These are phyloP conservation scores for Drosophila koepferae DNA, from an alignment of 2,888 invertebrate genomes.

Conservation along the genomic window DNA sequence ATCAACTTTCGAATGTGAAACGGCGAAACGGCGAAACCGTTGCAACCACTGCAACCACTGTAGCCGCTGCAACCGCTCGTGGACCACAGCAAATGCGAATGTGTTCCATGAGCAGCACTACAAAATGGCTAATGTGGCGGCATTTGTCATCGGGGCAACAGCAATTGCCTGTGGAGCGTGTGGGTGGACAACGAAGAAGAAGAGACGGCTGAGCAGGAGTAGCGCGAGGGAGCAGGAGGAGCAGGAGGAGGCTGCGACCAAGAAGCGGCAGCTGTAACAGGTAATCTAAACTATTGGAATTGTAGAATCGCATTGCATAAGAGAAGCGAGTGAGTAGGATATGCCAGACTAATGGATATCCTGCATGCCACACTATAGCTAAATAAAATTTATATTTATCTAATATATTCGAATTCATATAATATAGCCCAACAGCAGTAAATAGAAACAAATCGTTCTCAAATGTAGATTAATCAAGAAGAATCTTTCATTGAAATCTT, in stretches of 20 bases:
- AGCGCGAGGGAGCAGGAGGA: neutral
- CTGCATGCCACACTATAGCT: neutral
- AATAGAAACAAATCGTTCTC: no score
- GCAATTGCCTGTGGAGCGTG: neutral
- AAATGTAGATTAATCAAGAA: neutral
- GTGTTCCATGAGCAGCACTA: conserved; percentile 11
- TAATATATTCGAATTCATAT: no score
- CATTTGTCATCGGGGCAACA: conserved; percentile 48
- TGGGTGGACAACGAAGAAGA: neutral
- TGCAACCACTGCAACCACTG: conserved; percentile 41
- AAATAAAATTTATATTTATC: no score
- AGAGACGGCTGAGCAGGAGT: neutral
- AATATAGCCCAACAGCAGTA: no score
- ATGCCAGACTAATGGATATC: neutral
- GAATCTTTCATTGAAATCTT: neutral
- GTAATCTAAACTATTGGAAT: neutral
- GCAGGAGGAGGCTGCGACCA: neutral
- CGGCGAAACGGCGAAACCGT: conserved; percentile 21
- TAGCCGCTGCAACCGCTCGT: conserved; percentile 45
- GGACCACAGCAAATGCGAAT: conserved; percentile 42
- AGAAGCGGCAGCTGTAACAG: neutral
- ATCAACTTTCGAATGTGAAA: conserved; percentile 72
- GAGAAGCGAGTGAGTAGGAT: neutral
- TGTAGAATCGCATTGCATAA: neutral
- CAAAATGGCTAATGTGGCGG: conserved; percentile 56